Evolutionary conservation across 2,888 invertebrate genomes (phyloP), one percentile per base, ranked within the genome.

Genomic region (Sinohyriopsis cumingii): DNA sequence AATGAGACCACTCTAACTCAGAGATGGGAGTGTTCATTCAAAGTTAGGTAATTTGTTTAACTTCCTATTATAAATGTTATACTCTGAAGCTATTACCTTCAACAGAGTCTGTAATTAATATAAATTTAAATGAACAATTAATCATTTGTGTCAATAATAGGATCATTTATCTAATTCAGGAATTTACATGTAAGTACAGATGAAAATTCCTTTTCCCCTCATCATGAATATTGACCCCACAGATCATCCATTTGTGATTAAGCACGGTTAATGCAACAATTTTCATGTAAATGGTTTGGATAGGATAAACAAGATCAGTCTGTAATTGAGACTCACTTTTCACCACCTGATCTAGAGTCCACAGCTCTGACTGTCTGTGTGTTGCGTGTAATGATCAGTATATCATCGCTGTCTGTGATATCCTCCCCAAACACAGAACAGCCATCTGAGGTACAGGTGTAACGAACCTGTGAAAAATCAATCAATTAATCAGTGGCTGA

Each of bases 351-450:
- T 66, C 94, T 92, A 0, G 96, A 95, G 87, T 98, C 97, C 5
- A 97, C 93, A 5, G 98, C 98, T 66, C 98, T 92, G 20, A 98
- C 95, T 12, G 95, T 96, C 90, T 95, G 95, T 5, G 96, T 95
- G 82, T 93, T 94, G 55, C 96, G 92, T 78, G 95, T 93, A 67
- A 99, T 91, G 22, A 98, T 93, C 56, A 98, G 90, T 45, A 97
- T 92, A 80, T 93, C 92, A 62, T 90, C 89, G 19, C 79, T 76
- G 4, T 80, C 79, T 25, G 89, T 87, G 12, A 81, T 75, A 12
- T 76, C 80, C 7, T 79, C 79, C 22, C 79, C 82, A 72, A 82
- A 76, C 24, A 77, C 65, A 20, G 75, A 78, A 79, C 89, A 89
- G 1, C 86, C 88, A 22, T 80, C 77, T 57, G 82, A 72, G n/a